phyloP scores from a whole-genome alignment of 2,888 invertebrate species.

The Stenurella melanura region DNA sequence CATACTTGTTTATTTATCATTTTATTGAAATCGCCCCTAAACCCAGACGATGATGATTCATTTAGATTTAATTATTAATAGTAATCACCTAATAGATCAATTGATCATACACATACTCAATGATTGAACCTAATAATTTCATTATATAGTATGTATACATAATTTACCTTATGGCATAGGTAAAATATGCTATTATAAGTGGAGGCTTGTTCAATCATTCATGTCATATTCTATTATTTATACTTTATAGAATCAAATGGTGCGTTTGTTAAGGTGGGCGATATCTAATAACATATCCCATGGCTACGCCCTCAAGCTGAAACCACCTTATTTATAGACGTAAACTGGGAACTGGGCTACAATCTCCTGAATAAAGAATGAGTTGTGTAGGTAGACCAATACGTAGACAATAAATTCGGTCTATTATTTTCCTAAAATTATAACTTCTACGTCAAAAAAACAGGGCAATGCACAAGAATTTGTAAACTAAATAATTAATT shows the following conservation, averaged over 20 bases:
- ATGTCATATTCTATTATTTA: background rate
- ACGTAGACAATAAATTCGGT: background rate
- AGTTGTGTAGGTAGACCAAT: constrained; percentile 13
- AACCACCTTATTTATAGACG: constrained; percentile 8
- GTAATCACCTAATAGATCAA: too few relatives aligned
- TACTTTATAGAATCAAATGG: background rate
- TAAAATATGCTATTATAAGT: too few relatives aligned
- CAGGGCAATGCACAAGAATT: background rate
- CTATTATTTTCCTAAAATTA: background rate
- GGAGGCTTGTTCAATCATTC: background rate
- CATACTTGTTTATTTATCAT: too few relatives aligned
- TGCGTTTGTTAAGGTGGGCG: background rate
- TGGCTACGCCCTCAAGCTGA: too few relatives aligned
- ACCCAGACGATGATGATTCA: too few relatives aligned
- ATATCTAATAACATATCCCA: background rate
- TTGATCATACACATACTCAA: too few relatives aligned
- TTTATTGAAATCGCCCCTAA: too few relatives aligned
- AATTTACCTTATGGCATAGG: too few relatives aligned
- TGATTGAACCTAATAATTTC: too few relatives aligned
- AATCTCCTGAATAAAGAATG: constrained; percentile 1
- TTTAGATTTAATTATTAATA: too few relatives aligned
- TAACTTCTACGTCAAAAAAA: background rate
- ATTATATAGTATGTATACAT: too few relatives aligned
- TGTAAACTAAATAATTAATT: background rate
- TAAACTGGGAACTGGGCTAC: constrained; percentile 20